phyloP scores from a whole-genome alignment of 1,140 invertebrate species.

The Panulirus ornatus region DNA sequence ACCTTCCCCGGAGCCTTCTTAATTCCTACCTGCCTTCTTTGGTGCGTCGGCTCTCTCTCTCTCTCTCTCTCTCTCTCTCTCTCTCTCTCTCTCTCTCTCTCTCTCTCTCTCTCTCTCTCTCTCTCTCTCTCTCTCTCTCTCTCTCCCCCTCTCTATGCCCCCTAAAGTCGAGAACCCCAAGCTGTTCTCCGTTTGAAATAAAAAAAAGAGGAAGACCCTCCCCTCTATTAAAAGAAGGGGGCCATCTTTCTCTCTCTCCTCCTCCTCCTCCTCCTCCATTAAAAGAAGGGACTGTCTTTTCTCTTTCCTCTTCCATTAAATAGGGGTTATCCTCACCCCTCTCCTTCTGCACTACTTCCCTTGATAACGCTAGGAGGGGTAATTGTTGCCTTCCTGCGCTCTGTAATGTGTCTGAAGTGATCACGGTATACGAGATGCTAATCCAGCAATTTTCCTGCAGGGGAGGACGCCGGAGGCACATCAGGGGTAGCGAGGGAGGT shows the following conservation, averaged over 20 bases:
- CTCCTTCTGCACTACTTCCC: too few relatives aligned
- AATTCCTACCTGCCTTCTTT: not conserved
- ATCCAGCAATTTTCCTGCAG: conserved; percentile 1
- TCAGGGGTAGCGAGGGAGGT: too few relatives aligned
- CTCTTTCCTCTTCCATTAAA: not conserved
- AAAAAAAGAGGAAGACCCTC: not conserved
- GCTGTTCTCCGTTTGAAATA: not conserved
- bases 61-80: conserved; percentile 11
- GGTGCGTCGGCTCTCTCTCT: not conserved
- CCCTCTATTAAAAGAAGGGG: not conserved
- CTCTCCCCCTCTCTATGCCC: conserved; percentile 6
- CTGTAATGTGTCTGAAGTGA: not conserved
- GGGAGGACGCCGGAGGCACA: too few relatives aligned
- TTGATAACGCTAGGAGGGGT: not conserved
- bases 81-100: conserved; percentile 43
- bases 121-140: conserved; percentile 18
- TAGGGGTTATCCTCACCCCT: not conserved
- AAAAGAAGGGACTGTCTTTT: not conserved
- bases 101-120: conserved; percentile 12
- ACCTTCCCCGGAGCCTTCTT: conserved; percentile 20
- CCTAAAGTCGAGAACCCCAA: not conserved
- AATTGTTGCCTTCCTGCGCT: not conserved
- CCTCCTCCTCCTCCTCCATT: not conserved
- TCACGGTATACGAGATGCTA: not conserved
- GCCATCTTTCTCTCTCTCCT: not conserved